A percentile compares a stretch with the other conserved stretches of the same genome.
phyloP scores from a whole-genome alignment of 2,888 invertebrate species.

The Anthophora plumipes region DNA sequence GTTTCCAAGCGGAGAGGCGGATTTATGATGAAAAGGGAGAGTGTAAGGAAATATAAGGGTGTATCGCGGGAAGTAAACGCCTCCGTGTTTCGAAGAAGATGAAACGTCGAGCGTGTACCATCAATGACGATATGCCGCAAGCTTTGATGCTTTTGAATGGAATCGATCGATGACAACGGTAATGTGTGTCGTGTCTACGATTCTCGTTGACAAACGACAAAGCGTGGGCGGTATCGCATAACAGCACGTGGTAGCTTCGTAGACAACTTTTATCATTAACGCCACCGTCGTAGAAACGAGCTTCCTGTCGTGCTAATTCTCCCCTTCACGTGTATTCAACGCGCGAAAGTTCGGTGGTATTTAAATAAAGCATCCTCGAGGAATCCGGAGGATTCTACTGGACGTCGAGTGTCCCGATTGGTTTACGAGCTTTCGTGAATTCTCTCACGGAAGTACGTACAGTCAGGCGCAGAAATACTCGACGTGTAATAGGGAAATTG shows the following conservation, averaged over 20 bases:
- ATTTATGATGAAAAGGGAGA: conserved; percentile 49
- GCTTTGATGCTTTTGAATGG: too few relatives aligned
- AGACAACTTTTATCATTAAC: conserved; percentile 24
- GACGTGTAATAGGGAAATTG: too few relatives aligned
- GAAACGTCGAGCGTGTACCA: too few relatives aligned
- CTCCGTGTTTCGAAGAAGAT: conserved; percentile 1
- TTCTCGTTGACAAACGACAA: not conserved
- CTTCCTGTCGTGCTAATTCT: not conserved
- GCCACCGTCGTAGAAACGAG: not conserved
- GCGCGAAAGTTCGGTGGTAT: not conserved
- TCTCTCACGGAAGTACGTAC: too few relatives aligned
- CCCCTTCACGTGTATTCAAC: not conserved
- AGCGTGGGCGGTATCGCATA: conserved; percentile 2
- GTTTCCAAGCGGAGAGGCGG: conserved; percentile 22
- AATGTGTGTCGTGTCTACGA: not conserved
- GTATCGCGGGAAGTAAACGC: conserved; percentile 9
- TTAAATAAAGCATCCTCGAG: conserved; percentile 11
- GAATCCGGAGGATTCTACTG: not conserved
- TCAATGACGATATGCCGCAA: too few relatives aligned
- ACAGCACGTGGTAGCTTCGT: not conserved
- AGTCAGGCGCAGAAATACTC: too few relatives aligned
- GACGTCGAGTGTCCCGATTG: not conserved
- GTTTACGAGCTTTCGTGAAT: too few relatives aligned
- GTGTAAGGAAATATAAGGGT: conserved; percentile 35
- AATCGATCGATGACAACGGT: not conserved